Base-by-base conservation (phyloP, 2,888 invertebrate genomes). In the Phortica okadai region DNA sequence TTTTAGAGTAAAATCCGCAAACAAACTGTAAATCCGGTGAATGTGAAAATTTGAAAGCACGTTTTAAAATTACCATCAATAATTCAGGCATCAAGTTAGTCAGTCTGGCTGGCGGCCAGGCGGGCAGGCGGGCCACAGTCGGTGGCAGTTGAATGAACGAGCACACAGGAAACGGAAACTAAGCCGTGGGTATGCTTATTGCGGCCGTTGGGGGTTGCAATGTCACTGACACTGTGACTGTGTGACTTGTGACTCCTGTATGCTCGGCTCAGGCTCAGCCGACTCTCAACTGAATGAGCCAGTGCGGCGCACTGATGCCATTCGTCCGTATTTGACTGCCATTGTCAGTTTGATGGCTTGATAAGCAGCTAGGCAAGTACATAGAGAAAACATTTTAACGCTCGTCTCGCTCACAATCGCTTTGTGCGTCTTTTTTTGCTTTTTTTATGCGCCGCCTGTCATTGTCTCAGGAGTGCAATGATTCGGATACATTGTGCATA, bases 31-130 rank as follows among this genome's bases (percentile, higher is more conserved):
- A 88, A 86, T 86, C 86, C 88, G 78, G 88, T 83, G 87, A 85
- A 88, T 88, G 86, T 87, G 88, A 85, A 84, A 85, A 86, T 86
- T 82, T 84, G 83, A 86, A 82, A 86, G 88, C 86, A 88, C 88
- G 88, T 86, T 86, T 88, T 88, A 88, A 88, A 86, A 86, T 86
- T 88, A 87, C 86, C 88, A 86, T 86, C 86, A 86, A 86, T 86
- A 86, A 86, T 87, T 83, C 76, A 81, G 81, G 80, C 79, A 73
- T 77, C 77, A 74, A 73, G 45, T 21, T 45, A 50, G 58, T 66
- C 7, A 41, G 16, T 16, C 45, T 6, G 11, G 33, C n/a, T 44
- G 58, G 45, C 75, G 21, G 21, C 21, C 21, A 64, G 50, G 76
- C 2, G 54, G 6, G 45, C 21, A 45, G 44, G 73, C 59, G 16